These are phyloP conservation scores for Thalassoma bifasciatum DNA, from an alignment of 2,113 vertebrate genomes.

Conservation along the genomic window DNA sequence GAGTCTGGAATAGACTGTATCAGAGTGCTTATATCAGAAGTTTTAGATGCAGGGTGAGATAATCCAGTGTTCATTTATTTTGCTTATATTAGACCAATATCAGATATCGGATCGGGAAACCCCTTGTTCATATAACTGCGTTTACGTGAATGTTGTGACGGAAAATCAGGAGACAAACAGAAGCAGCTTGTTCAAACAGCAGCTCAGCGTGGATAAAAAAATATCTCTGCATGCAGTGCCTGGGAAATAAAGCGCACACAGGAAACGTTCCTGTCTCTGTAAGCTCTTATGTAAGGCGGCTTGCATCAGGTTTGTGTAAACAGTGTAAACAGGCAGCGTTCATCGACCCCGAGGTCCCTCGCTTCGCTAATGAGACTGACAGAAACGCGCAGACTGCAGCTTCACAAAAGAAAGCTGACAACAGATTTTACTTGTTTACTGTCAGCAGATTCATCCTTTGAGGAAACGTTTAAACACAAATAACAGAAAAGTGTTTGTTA, in stretches of 20 bases:
- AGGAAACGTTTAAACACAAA: neutral
- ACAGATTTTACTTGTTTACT: slow-evolving; percentile 25
- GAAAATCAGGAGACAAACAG: slow-evolving; percentile 11
- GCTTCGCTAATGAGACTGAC: slow-evolving; percentile 42
- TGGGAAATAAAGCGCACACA: slow-evolving; percentile 15
- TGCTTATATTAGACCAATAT: no score
- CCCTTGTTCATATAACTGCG: neutral
- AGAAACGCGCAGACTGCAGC: slow-evolving; percentile 42
- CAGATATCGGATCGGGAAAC: no score
- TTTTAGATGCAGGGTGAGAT: no score
- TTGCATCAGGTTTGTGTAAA: slow-evolving; percentile 50
- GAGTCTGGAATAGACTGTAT: no score
- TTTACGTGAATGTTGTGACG: neutral
- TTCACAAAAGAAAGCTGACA: slow-evolving; percentile 19
- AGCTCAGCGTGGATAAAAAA: neutral
- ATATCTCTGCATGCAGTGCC: neutral
- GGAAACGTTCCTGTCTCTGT: slow-evolving; percentile 2
- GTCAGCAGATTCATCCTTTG: slow-evolving; percentile 24
- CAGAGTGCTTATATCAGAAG: no score
- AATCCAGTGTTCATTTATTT: no score
- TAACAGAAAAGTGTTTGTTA: neutral
- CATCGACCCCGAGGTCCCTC: slow-evolving; percentile 25
- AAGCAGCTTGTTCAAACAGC: neutral
- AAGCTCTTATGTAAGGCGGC: neutral
- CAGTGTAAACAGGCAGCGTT: slow-evolving; percentile 42